Percentiles rank a stretch among this genome's conserved stretches.
Evolutionary conservation across 2,888 invertebrate species (phyloP).

Genomic region (Branchellion lobata): DNA sequence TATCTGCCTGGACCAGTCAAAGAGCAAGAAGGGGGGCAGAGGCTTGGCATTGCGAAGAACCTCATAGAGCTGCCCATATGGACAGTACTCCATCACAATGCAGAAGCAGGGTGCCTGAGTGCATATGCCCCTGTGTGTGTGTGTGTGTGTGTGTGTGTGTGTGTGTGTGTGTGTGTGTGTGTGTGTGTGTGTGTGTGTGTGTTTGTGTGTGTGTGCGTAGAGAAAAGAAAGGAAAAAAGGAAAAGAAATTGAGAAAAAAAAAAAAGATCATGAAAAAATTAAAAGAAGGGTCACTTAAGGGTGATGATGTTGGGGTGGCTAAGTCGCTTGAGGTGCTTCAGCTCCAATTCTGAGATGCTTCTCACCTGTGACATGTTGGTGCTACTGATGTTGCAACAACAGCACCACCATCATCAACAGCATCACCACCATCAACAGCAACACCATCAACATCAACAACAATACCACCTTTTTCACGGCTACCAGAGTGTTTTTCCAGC

Average conservation of each 20-base stretch:
- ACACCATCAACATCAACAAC: too few relatives aligned
- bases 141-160: background rate
- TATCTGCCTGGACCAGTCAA: conserved; percentile 91
- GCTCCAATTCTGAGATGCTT: conserved; percentile 87
- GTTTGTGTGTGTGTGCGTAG: too few relatives aligned
- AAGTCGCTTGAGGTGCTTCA: conserved; percentile 83
- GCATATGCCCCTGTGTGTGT: conserved; percentile 77
- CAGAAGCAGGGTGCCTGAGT: conserved; percentile 87
- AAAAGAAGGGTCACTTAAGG: conserved; percentile 71
- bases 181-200: too few relatives aligned
- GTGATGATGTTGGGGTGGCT: conserved; percentile 90
- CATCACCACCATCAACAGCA: too few relatives aligned
- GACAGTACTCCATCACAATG: conserved; percentile 97
- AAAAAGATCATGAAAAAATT: too few relatives aligned
- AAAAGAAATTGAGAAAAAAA: too few relatives aligned
- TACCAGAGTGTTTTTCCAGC: conserved; percentile 75
- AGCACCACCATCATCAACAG: too few relatives aligned
- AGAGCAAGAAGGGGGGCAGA: conserved; percentile 78
- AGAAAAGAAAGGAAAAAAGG: too few relatives aligned
- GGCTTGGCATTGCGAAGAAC: conserved; percentile 79
- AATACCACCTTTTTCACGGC: conserved; percentile 80
- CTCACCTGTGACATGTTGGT: conserved; percentile 68
- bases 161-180: background rate
- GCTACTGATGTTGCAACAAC: too few relatives aligned
- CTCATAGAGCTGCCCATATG: conserved; percentile 89